phyloP scores from a whole-genome alignment of 2,113 vertebrate genomes.

The Phyllopteryx taeniolatus region DNA sequence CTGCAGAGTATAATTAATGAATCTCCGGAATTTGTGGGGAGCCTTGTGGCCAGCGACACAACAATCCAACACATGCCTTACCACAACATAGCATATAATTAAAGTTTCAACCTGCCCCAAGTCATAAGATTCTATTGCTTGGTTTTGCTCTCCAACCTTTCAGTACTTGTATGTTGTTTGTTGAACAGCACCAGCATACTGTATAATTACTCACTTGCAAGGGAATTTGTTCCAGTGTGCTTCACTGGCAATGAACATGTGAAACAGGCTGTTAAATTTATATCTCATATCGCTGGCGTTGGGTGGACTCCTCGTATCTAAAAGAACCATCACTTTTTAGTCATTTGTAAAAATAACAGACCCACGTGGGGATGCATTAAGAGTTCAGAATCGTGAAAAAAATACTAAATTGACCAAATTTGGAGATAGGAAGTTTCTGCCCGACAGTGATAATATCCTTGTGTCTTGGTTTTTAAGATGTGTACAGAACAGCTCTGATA shows the following conservation, averaged over 20 bases:
- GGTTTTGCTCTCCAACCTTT: conserved; percentile 11
- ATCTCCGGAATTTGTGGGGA: background rate
- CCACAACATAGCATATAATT: conserved; percentile 41
- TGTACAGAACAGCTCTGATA: too few species aligned
- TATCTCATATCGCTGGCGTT: conserved; percentile 3
- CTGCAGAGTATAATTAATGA: background rate
- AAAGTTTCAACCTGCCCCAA: conserved; percentile 26
- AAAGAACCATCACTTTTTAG: too few species aligned
- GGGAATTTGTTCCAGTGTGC: conserved; percentile 30
- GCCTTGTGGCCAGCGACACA: conserved; percentile 23
- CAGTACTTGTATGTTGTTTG: conserved; percentile 6
- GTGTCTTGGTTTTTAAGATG: too few species aligned
- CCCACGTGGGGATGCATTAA: too few species aligned
- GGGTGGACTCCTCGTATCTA: too few species aligned
- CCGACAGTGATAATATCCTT: too few species aligned
- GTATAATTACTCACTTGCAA: background rate
- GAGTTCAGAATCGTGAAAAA: too few species aligned
- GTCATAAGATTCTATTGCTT: conserved; percentile 1
- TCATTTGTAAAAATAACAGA: too few species aligned
- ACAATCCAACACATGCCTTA: conserved; percentile 39
- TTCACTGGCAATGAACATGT: conserved; percentile 15
- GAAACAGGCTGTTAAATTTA: conserved; percentile 42
- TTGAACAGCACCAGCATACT: background rate
- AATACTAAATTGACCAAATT: too few species aligned
- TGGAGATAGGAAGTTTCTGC: too few species aligned